Evolutionary conservation across 2,888 invertebrate species (phyloP).

Genomic region (Heliothis peltigera): DNA sequence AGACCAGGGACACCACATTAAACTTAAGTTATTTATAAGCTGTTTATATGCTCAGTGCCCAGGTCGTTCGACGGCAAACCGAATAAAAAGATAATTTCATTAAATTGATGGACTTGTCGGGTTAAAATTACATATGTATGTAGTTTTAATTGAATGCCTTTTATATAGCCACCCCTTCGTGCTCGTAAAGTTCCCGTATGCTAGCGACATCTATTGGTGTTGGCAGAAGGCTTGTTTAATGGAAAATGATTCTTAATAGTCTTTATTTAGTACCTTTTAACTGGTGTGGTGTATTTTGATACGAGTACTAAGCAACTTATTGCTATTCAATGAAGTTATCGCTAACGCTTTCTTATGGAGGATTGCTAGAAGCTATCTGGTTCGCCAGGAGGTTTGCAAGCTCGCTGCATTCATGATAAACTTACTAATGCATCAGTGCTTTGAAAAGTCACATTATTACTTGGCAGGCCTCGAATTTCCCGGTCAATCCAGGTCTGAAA

Average conservation of each 20-base stretch:
- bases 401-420: too few relatives aligned
- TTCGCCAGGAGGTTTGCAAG: too few relatives aligned
- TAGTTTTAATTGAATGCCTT: constrained; percentile 56
- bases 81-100: constrained; percentile 47
- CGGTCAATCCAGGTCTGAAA: too few relatives aligned
- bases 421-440: not conserved
- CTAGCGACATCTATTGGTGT: constrained; percentile 28
- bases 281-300: too few relatives aligned
- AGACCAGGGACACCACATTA: constrained; percentile 11
- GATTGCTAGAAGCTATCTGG: too few relatives aligned
- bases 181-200: constrained; percentile 40
- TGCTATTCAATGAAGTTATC: too few relatives aligned
- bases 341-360: too few relatives aligned
- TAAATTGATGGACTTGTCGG: constrained; percentile 46
- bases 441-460: not conserved
- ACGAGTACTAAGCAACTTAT: too few relatives aligned
- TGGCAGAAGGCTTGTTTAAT: not conserved
- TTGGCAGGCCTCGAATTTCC: not conserved
- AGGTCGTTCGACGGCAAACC: constrained; percentile 20
- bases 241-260: too few relatives aligned
- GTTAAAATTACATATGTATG: constrained; percentile 59
- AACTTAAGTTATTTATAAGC: constrained; percentile 39
- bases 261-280: too few relatives aligned
- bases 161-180: constrained; percentile 44
- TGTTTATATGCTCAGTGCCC: constrained; percentile 43